Evolutionary conservation across 2,797 vertebrate species (phyloP), one percentile per base, ranked within the genome.

Genomic region (Galagoides demidoff): DNA sequence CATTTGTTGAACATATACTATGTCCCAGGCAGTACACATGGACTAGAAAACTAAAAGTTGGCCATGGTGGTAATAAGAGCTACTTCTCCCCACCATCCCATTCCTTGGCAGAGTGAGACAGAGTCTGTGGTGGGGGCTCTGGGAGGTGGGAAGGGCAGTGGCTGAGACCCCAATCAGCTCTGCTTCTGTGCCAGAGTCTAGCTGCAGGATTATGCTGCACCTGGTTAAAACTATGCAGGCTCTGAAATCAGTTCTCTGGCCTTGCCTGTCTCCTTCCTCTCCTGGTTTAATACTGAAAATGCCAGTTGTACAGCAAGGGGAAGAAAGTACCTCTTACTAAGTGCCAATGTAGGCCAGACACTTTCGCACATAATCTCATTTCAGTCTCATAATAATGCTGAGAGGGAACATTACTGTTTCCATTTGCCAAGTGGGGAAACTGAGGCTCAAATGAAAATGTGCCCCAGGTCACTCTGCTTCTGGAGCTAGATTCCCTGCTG

Each of bases 1-100:
- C 55, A 91, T 94, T 96, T 96, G 94, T 17, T 89, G 70, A 96
- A 95, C 76, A 95, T 61, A 52, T 85, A 90, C 83, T 89, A 76
- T 39, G 55, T 79, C n/a, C 76, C 71, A 89, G 79, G 68, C 27
- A 83, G 45, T 76, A 66, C 19, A 49, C 39, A 92, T 31, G 25
- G 22, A 73, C 23, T 34, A 19, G 64, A 13, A 92, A 85, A 78
- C 22, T 70, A 12, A 89, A 84, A 78, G 23, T 66, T 23, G 45
- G 39, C n/a, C 22, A 59, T 16, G 23, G 77, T 77, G n/a, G 2
- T 31, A 55, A 2, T 12, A 23, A 82, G 61, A 89, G 31, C 27
- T 25, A 61, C 19, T 85, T 71, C 45, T 29, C 29, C 49, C 39
- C 7, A 27, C 31, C 4, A 7, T 9, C 49, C 39, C 8, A 43